phyloP scores from a whole-genome alignment of 1,140 invertebrate genomes.

The Halesus radiatus region DNA sequence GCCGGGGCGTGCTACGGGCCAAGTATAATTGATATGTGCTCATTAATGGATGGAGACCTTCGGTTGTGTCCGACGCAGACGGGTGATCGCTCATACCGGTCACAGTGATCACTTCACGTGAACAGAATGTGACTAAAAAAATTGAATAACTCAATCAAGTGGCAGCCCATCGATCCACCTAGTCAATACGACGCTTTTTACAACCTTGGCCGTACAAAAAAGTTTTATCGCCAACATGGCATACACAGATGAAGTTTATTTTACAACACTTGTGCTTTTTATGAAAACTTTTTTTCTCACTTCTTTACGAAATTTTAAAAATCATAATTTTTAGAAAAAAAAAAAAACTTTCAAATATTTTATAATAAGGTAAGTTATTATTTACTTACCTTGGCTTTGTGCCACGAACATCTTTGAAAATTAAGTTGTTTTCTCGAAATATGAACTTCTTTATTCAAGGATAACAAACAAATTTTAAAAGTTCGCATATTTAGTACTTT shows the following conservation, averaged over 20 bases:
- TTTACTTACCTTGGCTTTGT: too few species aligned
- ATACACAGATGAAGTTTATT: neutral
- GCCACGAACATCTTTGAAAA: too few species aligned
- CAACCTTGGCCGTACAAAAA: neutral
- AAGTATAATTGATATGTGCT: conserved; percentile 52
- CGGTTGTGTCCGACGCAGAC: conserved; percentile 46
- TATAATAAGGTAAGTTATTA: too few species aligned
- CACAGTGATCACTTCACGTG: conserved; percentile 53
- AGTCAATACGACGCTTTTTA: neutral
- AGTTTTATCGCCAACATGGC: conserved; percentile 6
- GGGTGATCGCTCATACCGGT: conserved; percentile 51
- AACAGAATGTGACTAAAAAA: conserved; percentile 38
- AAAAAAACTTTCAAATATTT: too few species aligned
- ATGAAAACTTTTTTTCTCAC: too few species aligned
- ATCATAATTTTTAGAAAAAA: too few species aligned
- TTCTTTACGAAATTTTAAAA: too few species aligned
- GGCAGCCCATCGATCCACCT: conserved; percentile 10
- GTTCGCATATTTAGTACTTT: too few species aligned
- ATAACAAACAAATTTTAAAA: too few species aligned
- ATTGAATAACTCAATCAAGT: conserved; percentile 38
- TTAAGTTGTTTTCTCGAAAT: too few species aligned
- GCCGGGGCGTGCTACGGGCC: neutral
- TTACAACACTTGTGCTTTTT: too few species aligned
- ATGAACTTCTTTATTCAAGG: too few species aligned
- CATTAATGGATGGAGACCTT: conserved; percentile 50